These are phyloP conservation scores for Penaeus monodon DNA, from an alignment of 2,888 invertebrate genomes.

Conservation along the genomic window DNA sequence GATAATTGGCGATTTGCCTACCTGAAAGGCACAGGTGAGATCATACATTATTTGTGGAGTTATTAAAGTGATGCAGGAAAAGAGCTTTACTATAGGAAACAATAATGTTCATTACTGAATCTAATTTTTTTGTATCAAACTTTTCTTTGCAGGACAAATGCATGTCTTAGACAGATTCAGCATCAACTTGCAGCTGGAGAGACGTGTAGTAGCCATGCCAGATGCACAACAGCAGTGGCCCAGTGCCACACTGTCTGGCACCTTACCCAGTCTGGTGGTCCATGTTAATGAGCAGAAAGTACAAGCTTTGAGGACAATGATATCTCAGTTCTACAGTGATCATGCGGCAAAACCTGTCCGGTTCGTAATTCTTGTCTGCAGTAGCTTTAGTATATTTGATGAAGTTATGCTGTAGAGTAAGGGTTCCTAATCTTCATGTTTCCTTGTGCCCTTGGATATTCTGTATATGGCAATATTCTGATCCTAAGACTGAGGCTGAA, in stretches of 20 bases:
- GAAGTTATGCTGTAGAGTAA: too few species aligned
- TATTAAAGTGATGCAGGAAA: slow-evolving; percentile 10
- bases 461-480: too few species aligned
- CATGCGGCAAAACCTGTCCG: slow-evolving; percentile 15
- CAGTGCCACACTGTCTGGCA: slow-evolving; percentile 84
- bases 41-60: neutral
- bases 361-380: neutral
- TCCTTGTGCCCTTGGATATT: too few species aligned
- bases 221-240: slow-evolving; percentile 86
- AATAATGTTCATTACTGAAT: too few species aligned
- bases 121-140: neutral
- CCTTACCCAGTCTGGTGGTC: slow-evolving; percentile 86
- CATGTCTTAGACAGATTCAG: slow-evolving; percentile 86
- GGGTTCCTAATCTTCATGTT: too few species aligned
- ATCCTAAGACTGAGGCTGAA: too few species aligned
- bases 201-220: slow-evolving; percentile 77
- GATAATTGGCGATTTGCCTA: slow-evolving; percentile 90
- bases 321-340: slow-evolving; percentile 66
- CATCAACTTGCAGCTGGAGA: slow-evolving; percentile 78
- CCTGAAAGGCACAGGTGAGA: slow-evolving; percentile 61
- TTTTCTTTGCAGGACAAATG: slow-evolving; percentile 50
- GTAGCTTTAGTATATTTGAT: neutral
- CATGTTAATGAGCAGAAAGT: slow-evolving; percentile 94
- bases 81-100: neutral
- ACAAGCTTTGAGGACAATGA: slow-evolving; percentile 71